phyloP scores from a whole-genome alignment of 1,140 invertebrate species.

The Drosophila sturtevanti region DNA sequence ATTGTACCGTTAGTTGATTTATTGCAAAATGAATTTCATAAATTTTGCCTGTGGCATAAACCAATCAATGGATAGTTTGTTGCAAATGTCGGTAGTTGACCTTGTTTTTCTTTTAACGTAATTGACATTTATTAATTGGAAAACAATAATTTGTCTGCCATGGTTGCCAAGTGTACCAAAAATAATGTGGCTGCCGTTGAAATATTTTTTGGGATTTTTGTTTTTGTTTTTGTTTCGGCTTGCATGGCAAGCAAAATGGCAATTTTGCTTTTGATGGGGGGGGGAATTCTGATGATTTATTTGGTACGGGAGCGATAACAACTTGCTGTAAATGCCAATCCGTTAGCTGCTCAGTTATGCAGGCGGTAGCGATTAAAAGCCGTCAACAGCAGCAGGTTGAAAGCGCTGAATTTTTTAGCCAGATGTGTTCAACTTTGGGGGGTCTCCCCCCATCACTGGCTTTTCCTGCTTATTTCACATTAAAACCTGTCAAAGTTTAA shows the following conservation, averaged over 20 bases:
- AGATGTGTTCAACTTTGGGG: constrained; percentile 35
- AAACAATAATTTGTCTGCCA: constrained; percentile 77
- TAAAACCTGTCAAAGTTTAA: constrained; percentile 79
- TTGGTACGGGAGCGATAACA: constrained; percentile 36
- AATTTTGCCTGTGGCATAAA: constrained; percentile 15
- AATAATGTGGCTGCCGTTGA: constrained; percentile 29
- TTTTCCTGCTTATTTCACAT: constrained; percentile 34
- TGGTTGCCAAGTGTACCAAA: constrained; percentile 52
- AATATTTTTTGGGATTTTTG: background rate
- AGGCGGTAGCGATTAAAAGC: constrained; percentile 66
- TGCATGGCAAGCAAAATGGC: background rate
- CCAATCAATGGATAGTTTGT: background rate
- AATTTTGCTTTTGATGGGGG: background rate
- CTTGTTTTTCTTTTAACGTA: constrained; percentile 63
- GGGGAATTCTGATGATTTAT: constrained; percentile 57
- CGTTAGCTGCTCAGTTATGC: constrained; percentile 50
- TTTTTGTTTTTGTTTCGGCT: background rate
- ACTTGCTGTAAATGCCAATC: constrained; percentile 26
- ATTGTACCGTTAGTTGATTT: background rate
- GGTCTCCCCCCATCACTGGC: background rate
- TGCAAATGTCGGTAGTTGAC: constrained; percentile 34
- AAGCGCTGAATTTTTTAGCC: constrained; percentile 47
- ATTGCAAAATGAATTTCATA: background rate
- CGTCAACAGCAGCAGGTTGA: constrained; percentile 53
- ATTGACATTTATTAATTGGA: constrained; percentile 82